These are phyloP conservation scores for Cyphotilapia sp. DNA, from an alignment of 2,113 vertebrate species.

Conservation along the genomic window DNA sequence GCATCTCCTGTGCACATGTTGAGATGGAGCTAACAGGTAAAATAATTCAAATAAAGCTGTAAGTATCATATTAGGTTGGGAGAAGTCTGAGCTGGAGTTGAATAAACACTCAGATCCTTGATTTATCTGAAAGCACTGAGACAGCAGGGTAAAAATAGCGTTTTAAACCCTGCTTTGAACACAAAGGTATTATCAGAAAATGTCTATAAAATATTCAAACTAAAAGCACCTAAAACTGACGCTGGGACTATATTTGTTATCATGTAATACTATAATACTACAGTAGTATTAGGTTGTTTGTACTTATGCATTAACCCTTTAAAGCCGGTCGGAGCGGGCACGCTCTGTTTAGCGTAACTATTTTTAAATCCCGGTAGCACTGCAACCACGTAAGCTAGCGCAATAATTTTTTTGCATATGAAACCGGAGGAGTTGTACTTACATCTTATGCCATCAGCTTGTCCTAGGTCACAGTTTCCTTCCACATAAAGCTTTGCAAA, in stretches of 20 bases:
- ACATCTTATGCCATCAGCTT: too few relatives aligned
- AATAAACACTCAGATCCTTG: background rate
- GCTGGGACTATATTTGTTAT: background rate
- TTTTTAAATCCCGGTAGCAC: too few relatives aligned
- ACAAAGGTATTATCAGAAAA: background rate
- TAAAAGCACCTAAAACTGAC: background rate
- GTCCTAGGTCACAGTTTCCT: too few relatives aligned
- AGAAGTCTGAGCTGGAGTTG: background rate
- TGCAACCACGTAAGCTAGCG: too few relatives aligned
- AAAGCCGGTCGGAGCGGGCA: too few relatives aligned
- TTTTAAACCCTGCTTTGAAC: background rate
- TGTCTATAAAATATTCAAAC: background rate
- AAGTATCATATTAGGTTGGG: background rate
- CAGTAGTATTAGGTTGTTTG: background rate
- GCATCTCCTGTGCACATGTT: background rate
- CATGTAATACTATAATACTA: background rate
- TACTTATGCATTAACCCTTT: background rate
- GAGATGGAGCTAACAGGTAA: background rate
- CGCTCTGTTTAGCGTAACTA: too few relatives aligned
- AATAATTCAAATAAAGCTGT: background rate
- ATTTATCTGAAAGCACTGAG: background rate
- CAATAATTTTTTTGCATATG: too few relatives aligned
- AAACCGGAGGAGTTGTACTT: too few relatives aligned
- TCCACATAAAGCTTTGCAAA: too few relatives aligned
- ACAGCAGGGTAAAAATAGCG: background rate